Evolutionary conservation across 2,888 invertebrate species (phyloP).

Genomic region (Neelides folsomi): DNA sequence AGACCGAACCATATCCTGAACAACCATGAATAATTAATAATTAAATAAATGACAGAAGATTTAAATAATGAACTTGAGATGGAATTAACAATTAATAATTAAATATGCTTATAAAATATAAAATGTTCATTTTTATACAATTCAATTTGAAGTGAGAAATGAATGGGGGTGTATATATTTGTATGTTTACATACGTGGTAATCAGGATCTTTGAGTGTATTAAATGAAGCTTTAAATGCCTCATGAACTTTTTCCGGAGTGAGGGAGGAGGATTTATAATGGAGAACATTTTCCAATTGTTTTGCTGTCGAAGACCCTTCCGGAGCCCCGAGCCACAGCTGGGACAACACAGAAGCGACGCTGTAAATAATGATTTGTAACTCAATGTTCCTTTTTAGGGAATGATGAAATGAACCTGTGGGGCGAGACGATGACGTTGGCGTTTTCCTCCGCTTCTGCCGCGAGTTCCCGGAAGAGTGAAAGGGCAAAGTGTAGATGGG

Average conservation of each 20-base stretch:
- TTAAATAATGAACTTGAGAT: no score
- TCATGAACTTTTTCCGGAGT: slow-evolving; percentile 31
- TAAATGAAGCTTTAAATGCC: slow-evolving; percentile 21
- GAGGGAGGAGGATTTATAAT: slow-evolving; percentile 33
- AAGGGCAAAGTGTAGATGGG: slow-evolving; percentile 35
- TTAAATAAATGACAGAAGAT: no score
- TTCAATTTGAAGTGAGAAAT: no score
- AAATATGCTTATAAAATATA: no score
- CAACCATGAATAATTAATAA: slow-evolving; percentile 9
- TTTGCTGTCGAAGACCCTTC: slow-evolving; percentile 32
- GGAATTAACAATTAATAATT: no score
- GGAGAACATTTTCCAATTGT: slow-evolving; percentile 32
- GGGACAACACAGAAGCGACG: slow-evolving; percentile 33
- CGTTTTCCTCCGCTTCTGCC: slow-evolving; percentile 22
- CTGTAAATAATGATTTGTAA: slow-evolving; percentile 15
- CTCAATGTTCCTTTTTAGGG: background rate
- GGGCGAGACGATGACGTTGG: slow-evolving; percentile 33
- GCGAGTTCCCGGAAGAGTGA: slow-evolving; percentile 32
- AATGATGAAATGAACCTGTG: slow-evolving; percentile 23
- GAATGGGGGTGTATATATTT: background rate
- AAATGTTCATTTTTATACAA: no score
- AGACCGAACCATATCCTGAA: slow-evolving; percentile 27
- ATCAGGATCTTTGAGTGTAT: slow-evolving; percentile 23
- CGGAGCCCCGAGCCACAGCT: slow-evolving; percentile 35
- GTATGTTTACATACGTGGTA: slow-evolving; percentile 9